Evolutionary conservation across 2,888 invertebrate species (phyloP).

Genomic region (Zaprionus obscuricornis): DNA sequence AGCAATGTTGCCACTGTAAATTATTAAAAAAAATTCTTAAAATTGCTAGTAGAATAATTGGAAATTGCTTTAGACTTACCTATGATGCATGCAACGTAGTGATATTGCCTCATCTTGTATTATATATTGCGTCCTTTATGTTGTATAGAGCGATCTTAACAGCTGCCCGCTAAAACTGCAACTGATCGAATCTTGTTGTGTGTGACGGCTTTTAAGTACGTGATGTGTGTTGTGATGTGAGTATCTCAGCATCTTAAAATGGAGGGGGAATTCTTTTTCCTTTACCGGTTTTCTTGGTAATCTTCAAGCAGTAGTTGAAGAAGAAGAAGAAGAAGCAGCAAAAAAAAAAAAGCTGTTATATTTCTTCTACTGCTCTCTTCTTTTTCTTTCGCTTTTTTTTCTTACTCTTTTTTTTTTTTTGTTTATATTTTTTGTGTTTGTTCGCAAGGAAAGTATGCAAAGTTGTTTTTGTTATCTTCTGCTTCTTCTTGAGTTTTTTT

Average conservation of each 20-base stretch:
- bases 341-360: no score
- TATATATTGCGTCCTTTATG: not conserved
- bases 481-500: no score
- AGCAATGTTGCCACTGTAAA: slow-evolving; percentile 50
- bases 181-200: slow-evolving; percentile 59
- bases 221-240: slow-evolving; percentile 12
- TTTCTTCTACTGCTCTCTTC: slow-evolving; percentile 15
- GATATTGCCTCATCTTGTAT: slow-evolving; percentile 51
- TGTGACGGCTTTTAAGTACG: slow-evolving; percentile 51
- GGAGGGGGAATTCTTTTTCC: slow-evolving; percentile 56
- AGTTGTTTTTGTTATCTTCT: no score
- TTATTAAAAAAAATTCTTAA: not conserved
- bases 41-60: slow-evolving; percentile 4
- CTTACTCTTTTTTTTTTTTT: slow-evolving; percentile 26
- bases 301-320: no score
- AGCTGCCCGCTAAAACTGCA: slow-evolving; percentile 50
- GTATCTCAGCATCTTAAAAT: slow-evolving; percentile 27
- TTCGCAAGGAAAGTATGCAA: slow-evolving; percentile 56
- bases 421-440: slow-evolving; percentile 45
- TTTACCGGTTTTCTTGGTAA: slow-evolving; percentile 68
- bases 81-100: slow-evolving; percentile 44
- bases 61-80: slow-evolving; percentile 44
- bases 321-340: no score
- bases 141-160: slow-evolving; percentile 43
- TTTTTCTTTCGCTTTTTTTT: slow-evolving; percentile 16